These are phyloP conservation scores for Rhabdomys dilectus DNA, from an alignment of 2,113 vertebrate species.

Conservation along the genomic window DNA sequence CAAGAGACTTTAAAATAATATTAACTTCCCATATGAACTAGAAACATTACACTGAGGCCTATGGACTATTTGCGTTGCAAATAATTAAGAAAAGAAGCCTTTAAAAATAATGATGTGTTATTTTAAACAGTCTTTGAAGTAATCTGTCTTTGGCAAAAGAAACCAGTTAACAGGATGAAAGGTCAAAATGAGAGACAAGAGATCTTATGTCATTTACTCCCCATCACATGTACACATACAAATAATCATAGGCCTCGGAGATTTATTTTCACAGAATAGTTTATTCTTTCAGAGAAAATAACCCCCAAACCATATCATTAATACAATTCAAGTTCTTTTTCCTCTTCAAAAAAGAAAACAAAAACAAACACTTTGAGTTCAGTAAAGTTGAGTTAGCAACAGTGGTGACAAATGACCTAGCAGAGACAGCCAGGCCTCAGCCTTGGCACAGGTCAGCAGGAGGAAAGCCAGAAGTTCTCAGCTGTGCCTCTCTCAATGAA, in stretches of 20 bases:
- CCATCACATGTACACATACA: not conserved
- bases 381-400: too few relatives aligned
- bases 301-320: not conserved
- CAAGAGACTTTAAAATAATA: not conserved
- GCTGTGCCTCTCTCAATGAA: too few relatives aligned
- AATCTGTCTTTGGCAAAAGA: slow-evolving; percentile 19
- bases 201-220: not conserved
- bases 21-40: not conserved
- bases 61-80: slow-evolving; percentile 17
- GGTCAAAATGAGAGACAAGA: not conserved
- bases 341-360: not conserved
- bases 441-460: too few relatives aligned
- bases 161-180: slow-evolving; percentile 18
- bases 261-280: slow-evolving; percentile 11
- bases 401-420: too few relatives aligned
- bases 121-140: slow-evolving; percentile 50
- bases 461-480: too few relatives aligned
- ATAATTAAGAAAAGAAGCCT: slow-evolving; percentile 30
- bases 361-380: not conserved
- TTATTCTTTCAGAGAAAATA: slow-evolving; percentile 46
- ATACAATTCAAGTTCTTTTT: not conserved
- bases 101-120: slow-evolving; percentile 29
- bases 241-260: not conserved
- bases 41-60: not conserved
- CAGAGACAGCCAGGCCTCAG: too few relatives aligned